phyloP scores from a whole-genome alignment of 1,140 invertebrate species.

The Wiebesia pumilae region DNA sequence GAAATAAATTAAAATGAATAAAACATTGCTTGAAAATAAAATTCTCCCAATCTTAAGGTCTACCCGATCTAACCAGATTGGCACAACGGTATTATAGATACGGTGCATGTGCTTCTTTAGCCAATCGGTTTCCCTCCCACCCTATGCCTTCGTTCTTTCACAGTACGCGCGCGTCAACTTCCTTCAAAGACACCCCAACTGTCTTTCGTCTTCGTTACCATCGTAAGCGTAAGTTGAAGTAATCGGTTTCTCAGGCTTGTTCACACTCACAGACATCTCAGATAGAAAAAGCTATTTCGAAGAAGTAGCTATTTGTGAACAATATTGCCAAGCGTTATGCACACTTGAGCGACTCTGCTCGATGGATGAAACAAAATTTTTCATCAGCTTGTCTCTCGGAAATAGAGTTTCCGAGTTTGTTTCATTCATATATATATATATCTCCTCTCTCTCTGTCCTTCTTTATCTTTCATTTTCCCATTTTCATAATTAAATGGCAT shows the following conservation, averaged over 20 bases:
- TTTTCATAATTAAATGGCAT: not conserved
- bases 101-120: not conserved
- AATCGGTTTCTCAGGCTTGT: slow-evolving; percentile 38
- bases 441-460: not conserved
- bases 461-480: not conserved
- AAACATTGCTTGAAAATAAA: slow-evolving; percentile 23
- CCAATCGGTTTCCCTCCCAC: not conserved
- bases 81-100: not conserved
- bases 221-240: slow-evolving; percentile 14
- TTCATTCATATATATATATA: not conserved
- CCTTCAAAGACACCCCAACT: not conserved
- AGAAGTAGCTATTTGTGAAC: slow-evolving; percentile 12
- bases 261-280: not conserved
- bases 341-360: not conserved
- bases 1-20: slow-evolving; percentile 28
- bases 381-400: slow-evolving; percentile 22
- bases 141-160: not conserved
- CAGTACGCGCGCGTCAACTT: not conserved
- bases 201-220: not conserved
- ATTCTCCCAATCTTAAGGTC: slow-evolving; percentile 11
- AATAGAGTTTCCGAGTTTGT: slow-evolving; percentile 19
- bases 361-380: slow-evolving; percentile 36
- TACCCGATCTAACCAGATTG: not conserved
- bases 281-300: not conserved
- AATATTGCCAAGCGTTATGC: not conserved